Percentiles rank a stretch among this genome's conserved stretches.
Evolutionary conservation across 2,113 vertebrate species (phyloP).

Genomic region (Anhinga anhinga): DNA sequence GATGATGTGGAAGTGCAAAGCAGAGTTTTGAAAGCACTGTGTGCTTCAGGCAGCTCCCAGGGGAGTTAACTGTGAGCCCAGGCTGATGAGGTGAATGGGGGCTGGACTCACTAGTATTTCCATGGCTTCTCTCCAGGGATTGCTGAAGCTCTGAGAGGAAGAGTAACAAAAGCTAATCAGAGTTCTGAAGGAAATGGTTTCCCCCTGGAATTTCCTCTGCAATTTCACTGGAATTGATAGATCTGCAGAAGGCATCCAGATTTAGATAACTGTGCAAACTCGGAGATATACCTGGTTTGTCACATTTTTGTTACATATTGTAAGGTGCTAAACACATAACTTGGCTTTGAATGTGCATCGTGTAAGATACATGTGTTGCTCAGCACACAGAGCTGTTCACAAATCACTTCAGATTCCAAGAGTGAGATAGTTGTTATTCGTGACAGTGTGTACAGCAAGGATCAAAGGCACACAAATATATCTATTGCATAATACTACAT

Average conservation of each 20-base stretch:
- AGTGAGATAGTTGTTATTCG: accelerated
- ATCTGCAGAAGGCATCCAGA: neutral
- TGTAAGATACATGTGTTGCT: accelerated
- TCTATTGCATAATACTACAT: neutral
- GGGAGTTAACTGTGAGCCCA: neutral
- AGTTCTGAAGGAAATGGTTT: neutral
- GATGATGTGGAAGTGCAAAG: neutral
- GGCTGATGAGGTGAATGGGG: neutral
- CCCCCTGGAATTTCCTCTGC: neutral
- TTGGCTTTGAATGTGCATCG: neutral
- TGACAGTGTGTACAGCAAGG: neutral
- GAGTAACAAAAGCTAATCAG: neutral
- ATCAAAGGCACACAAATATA: neutral
- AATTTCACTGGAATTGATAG: neutral
- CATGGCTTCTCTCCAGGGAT: neutral
- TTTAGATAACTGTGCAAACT: neutral
- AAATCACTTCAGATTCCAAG: neutral
- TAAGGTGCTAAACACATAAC: neutral
- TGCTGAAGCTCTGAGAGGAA: neutral
- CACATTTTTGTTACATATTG: accelerated
- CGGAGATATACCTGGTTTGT: neutral
- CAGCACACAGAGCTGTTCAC: neutral
- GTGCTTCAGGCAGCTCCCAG: neutral
- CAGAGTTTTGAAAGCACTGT: accelerated
- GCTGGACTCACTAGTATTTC: neutral